These are phyloP conservation scores for Apeltes quadracus DNA, from an alignment of 2,113 vertebrate genomes.

Conservation along the genomic window DNA sequence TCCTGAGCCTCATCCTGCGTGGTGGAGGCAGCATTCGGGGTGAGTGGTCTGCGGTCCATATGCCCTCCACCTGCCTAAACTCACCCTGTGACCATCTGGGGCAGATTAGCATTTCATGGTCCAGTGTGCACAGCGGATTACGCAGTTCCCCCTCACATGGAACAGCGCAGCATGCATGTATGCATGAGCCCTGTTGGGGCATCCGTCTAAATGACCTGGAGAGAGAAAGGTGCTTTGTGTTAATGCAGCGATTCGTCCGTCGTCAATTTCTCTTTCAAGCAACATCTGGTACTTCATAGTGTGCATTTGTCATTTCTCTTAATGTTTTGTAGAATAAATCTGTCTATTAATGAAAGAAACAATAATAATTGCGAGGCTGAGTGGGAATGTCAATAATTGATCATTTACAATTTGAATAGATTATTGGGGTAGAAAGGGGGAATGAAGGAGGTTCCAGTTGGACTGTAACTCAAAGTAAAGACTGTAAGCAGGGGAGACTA, in stretches of 20 bases:
- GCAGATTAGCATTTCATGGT: conserved; percentile 36
- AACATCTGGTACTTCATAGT: background rate
- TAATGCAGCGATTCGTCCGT: background rate
- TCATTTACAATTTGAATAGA: background rate
- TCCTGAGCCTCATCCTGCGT: conserved; percentile 23
- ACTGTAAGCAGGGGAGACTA: background rate
- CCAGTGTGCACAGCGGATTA: conserved; percentile 19
- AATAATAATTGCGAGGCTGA: too few species aligned
- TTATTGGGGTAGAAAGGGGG: background rate
- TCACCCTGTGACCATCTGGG: conserved; percentile 43
- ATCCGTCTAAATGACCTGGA: background rate
- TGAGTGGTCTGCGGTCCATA: conserved; percentile 41
- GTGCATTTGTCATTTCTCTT: background rate
- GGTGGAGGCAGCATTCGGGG: conserved; percentile 20
- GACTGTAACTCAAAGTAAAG: background rate
- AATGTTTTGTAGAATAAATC: background rate
- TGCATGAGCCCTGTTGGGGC: background rate
- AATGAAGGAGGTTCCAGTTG: background rate
- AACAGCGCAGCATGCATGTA: background rate
- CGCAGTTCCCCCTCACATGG: background rate
- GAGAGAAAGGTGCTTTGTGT: background rate
- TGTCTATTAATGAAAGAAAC: background rate
- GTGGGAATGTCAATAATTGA: background rate
- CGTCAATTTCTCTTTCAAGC: background rate
- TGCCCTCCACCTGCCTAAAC: conserved; percentile 42